phyloP scores from a whole-genome alignment of 2,113 vertebrate species.

The Chauna torquata region DNA sequence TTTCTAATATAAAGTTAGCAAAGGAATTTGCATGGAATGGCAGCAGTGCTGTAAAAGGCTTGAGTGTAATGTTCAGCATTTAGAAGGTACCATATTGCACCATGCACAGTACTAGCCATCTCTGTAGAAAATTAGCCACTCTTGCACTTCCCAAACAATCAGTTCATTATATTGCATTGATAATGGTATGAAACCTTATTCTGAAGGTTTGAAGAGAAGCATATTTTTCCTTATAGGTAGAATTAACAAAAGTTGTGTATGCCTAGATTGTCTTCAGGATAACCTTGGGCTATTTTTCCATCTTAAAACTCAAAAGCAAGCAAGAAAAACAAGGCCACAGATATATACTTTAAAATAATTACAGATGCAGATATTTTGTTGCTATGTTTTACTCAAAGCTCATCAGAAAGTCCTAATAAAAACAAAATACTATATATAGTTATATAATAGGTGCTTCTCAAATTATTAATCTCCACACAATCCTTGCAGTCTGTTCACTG shows the following conservation, averaged over 20 bases:
- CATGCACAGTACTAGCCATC: neutral
- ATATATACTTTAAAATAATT: conserved; percentile 35
- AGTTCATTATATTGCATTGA: neutral
- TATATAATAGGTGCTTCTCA: neutral
- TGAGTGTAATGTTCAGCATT: neutral
- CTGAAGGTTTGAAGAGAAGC: neutral
- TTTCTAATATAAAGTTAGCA: conserved; percentile 13
- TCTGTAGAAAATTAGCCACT: neutral
- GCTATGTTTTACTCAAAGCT: neutral
- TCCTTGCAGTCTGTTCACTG: neutral
- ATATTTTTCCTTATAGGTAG: neutral
- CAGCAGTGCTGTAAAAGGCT: neutral
- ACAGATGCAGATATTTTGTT: neutral
- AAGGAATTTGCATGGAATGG: conserved; percentile 10
- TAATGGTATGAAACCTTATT: neutral
- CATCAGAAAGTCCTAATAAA: neutral
- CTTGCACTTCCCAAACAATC: neutral
- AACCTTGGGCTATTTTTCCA: conserved; percentile 57
- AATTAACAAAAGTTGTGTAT: conserved; percentile 16
- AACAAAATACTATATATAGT: neutral
- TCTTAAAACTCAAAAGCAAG: conserved; percentile 25
- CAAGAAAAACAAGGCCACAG: neutral
- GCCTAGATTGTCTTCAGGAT: conserved; percentile 39
- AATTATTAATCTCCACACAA: neutral
- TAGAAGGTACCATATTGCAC: neutral